Conservation (phyloP, 2,888 invertebrate species). For the Pseudoips prasinana region DNA sequence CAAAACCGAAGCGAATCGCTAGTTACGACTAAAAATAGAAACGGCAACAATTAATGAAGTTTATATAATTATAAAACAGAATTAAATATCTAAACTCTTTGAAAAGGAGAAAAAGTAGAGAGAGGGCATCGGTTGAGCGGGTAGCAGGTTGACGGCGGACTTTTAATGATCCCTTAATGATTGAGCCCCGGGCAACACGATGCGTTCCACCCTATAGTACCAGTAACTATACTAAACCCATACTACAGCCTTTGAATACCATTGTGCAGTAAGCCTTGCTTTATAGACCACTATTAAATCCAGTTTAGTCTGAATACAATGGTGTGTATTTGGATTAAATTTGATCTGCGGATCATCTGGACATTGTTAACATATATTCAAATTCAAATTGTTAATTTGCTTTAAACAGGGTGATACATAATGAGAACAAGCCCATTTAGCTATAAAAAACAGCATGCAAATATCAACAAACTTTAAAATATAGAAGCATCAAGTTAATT, state of each 20-base stretch:
- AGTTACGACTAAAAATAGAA: too few species aligned
- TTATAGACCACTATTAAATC: constrained; percentile 12
- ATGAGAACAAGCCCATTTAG: too few species aligned
- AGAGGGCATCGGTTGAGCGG: constrained; percentile 45
- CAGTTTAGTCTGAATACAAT: constrained; percentile 1
- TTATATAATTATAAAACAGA: constrained; percentile 20
- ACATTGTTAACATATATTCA: too few species aligned
- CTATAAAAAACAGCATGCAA: too few species aligned
- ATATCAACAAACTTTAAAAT: too few species aligned
- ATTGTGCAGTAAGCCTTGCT: constrained; percentile 6
- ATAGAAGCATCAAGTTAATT: too few species aligned
- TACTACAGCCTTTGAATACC: constrained; percentile 12
- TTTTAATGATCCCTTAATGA: constrained; percentile 72
- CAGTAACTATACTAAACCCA: constrained; percentile 26
- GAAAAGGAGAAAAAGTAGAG: constrained; percentile 35
- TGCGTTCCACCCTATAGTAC: constrained; percentile 43
- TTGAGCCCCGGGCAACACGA: constrained; percentile 55
- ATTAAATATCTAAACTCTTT: constrained; percentile 36
- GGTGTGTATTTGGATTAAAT: too few species aligned
- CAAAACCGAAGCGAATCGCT: too few species aligned
- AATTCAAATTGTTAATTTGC: too few species aligned
- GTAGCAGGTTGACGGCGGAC: constrained; percentile 49
- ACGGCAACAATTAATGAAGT: too few species aligned
- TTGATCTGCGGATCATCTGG: too few species aligned
- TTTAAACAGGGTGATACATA: too few species aligned